phyloP scores from a whole-genome alignment of 2,797 vertebrate genomes.

The Sylvilagus floridanus region DNA sequence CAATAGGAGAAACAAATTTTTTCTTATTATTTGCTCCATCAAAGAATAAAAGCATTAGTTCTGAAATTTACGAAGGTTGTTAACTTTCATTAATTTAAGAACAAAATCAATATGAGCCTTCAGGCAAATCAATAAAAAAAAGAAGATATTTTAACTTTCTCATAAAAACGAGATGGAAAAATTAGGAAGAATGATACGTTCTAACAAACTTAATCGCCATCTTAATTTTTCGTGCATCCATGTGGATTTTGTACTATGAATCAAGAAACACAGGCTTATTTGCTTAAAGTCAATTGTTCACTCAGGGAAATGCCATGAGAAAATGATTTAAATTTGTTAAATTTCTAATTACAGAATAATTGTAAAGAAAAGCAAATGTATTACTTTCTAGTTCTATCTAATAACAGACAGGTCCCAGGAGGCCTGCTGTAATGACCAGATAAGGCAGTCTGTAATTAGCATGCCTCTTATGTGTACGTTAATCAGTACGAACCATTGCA shows the following conservation, averaged over 20 bases:
- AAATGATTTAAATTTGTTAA: conserved; percentile 47
- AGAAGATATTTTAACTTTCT: conserved; percentile 52
- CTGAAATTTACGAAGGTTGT: conserved; percentile 41
- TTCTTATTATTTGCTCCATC: not conserved
- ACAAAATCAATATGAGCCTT: conserved; percentile 68
- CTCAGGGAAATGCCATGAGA: not conserved
- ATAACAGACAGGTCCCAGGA: not conserved
- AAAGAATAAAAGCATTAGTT: conserved; percentile 69
- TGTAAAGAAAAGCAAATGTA: conserved; percentile 56
- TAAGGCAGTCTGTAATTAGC: conserved; percentile 52
- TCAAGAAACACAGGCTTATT: not conserved
- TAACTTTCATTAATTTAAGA: conserved; percentile 71
- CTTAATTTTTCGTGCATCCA: conserved; percentile 17
- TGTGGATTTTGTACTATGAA: not conserved
- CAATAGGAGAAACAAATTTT: conserved; percentile 42
- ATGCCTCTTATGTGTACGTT: not conserved
- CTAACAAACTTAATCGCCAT: not conserved
- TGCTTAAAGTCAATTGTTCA: conserved; percentile 13
- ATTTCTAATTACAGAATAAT: conserved; percentile 58
- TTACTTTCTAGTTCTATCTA: conserved; percentile 35
- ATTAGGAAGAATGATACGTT: not conserved
- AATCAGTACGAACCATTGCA: not conserved
- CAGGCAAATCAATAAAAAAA: conserved; percentile 53
- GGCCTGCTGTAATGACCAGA: conserved; percentile 44
- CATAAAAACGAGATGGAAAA: conserved; percentile 58